Evolutionary conservation across 2,888 invertebrate genomes (phyloP).

Genomic region (Cotesia congregata): DNA sequence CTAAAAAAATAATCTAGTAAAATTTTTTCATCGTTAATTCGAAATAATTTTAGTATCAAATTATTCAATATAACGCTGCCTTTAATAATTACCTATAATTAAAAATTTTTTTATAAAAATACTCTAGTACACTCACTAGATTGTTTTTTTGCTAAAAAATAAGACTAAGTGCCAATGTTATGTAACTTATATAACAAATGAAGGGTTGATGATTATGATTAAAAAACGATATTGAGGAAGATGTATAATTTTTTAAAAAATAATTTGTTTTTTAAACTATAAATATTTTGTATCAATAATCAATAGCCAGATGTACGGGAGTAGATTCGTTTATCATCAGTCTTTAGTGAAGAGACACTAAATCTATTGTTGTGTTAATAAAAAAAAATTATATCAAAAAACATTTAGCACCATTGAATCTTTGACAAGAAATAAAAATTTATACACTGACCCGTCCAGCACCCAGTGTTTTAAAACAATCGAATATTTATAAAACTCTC

Average conservation of each 20-base stretch:
- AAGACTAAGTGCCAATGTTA: background rate
- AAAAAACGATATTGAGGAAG: slow-evolving; percentile 15
- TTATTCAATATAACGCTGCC: background rate
- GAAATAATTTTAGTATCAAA: background rate
- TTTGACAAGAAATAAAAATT: background rate
- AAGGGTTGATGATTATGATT: background rate
- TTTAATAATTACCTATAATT: background rate
- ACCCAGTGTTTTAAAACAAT: slow-evolving; percentile 13
- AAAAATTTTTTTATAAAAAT: background rate
- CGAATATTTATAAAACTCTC: slow-evolving; percentile 19
- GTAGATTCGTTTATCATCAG: background rate
- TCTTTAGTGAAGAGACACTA: background rate
- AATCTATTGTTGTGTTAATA: background rate
- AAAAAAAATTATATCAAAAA: background rate
- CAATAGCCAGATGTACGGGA: background rate
- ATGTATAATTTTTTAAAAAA: background rate
- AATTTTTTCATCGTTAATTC: background rate
- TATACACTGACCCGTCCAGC: slow-evolving; percentile 15
- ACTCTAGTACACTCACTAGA: background rate
- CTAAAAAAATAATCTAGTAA: background rate
- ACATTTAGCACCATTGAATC: slow-evolving; percentile 23
- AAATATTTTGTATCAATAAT: background rate
- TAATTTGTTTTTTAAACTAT: background rate
- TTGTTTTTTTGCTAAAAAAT: background rate
- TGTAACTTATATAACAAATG: slow-evolving; percentile 3